A percentile compares a stretch with the other conserved stretches of the same genome.
phyloP scores from a whole-genome alignment of 2,888 invertebrate genomes.

The Hipparchia sbordonii region DNA sequence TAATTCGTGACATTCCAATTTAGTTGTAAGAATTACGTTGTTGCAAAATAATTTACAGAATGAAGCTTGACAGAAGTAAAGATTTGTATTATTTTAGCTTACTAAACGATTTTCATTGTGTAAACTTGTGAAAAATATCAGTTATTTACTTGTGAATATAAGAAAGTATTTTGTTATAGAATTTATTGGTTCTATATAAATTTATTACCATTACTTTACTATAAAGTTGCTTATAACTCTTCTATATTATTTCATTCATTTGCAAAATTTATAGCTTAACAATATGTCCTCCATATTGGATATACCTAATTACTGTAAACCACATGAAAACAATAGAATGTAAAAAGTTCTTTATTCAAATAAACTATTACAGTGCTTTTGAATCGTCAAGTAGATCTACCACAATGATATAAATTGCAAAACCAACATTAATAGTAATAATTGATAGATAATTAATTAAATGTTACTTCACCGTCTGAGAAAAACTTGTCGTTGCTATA shows the following conservation, averaged over 20 bases:
- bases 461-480: conserved; percentile 11
- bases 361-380: too few relatives aligned
- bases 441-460: conserved; percentile 10
- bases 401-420: background rate
- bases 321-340: conserved; percentile 1
- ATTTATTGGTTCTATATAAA: too few relatives aligned
- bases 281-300: too few relatives aligned
- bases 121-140: background rate
- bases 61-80: background rate
- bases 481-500: conserved; percentile 22
- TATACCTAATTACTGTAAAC: background rate
- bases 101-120: background rate
- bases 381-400: too few relatives aligned
- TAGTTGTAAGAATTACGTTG: conserved; percentile 12
- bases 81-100: background rate
- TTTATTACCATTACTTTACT: too few relatives aligned
- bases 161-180: too few relatives aligned
- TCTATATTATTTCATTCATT: too few relatives aligned
- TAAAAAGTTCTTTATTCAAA: too few relatives aligned
- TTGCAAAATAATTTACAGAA: conserved; percentile 10
- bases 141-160: too few relatives aligned
- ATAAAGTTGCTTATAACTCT: too few relatives aligned
- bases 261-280: too few relatives aligned
- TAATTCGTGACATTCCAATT: conserved; percentile 30
- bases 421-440: background rate